Conservation (phyloP, 2,888 invertebrate genomes). For the Griposia aprilina region DNA sequence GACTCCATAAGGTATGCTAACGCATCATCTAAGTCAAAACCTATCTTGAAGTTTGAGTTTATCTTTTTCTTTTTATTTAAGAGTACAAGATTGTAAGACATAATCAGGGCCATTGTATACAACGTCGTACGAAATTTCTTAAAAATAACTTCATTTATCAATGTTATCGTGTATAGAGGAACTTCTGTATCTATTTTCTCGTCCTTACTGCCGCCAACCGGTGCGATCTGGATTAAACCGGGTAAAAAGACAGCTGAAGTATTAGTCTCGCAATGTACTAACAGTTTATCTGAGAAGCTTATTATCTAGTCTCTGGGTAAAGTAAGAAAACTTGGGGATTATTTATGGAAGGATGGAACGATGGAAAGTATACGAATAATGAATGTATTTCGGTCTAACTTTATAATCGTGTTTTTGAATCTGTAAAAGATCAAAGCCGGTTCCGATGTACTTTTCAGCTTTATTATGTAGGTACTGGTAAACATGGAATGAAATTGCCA, state of each 20-base stretch:
- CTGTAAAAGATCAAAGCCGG: too few species aligned
- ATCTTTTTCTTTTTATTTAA: too few species aligned
- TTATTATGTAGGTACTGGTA: neutral
- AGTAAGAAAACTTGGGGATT: constrained; percentile 1
- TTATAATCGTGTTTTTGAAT: too few species aligned
- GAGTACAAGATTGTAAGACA: too few species aligned
- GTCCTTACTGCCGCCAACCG: constrained; percentile 14
- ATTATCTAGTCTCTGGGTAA: constrained; percentile 17
- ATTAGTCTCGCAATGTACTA: constrained; percentile 43
- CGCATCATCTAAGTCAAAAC: too few species aligned
- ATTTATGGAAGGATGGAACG: constrained; percentile 6
- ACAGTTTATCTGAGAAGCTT: constrained; percentile 45
- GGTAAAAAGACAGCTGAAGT: constrained; percentile 60
- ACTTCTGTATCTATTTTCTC: constrained; percentile 13
- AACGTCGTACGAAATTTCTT: neutral
- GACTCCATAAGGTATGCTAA: too few species aligned
- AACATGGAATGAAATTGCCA: neutral
- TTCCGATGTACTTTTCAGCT: neutral
- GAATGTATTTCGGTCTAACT: neutral
- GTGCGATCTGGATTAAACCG: constrained; percentile 50
- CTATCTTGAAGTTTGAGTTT: too few species aligned
- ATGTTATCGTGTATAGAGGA: neutral
- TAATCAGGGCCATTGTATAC: too few species aligned
- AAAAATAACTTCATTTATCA: neutral
- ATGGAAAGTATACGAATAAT: neutral